These are phyloP conservation scores for Hoplias malabaricus DNA, from an alignment of 2,113 vertebrate genomes.

Conservation along the genomic window DNA sequence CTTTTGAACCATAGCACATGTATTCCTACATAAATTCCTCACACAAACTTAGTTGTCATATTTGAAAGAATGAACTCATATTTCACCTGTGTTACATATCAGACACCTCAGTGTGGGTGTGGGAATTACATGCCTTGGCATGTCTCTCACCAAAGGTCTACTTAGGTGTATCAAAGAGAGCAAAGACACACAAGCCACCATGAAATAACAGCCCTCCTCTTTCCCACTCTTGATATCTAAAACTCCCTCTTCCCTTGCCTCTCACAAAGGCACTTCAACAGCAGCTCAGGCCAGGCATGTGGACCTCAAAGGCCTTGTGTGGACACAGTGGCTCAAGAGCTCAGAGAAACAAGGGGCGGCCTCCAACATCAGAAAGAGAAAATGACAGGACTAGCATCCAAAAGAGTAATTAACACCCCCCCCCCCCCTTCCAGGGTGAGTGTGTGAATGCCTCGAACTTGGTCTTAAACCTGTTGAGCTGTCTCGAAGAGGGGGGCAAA, in stretches of 20 bases:
- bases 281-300: slow-evolving; percentile 14
- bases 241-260: slow-evolving; percentile 12
- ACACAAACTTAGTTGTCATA: background rate
- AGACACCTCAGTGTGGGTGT: background rate
- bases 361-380: slow-evolving; percentile 45
- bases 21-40: background rate
- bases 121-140: slow-evolving; percentile 25
- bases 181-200: slow-evolving; percentile 1
- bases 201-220: slow-evolving; percentile 22
- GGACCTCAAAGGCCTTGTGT: slow-evolving; percentile 45
- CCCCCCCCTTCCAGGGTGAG: background rate
- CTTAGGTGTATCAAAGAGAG: slow-evolving; percentile 24
- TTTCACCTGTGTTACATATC: background rate
- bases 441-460: slow-evolving; percentile 35
- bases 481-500: slow-evolving; percentile 11
- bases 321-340: slow-evolving; percentile 39
- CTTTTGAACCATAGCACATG: no score
- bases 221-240: slow-evolving; percentile 11
- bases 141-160: slow-evolving; percentile 3
- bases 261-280: slow-evolving; percentile 29
- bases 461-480: slow-evolving; percentile 14
- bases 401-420: slow-evolving; percentile 42
- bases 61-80: background rate
- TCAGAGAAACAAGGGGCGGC: slow-evolving; percentile 33
- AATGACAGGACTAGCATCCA: slow-evolving; percentile 43